phyloP scores from a whole-genome alignment of 1,140 invertebrate species.

The Matsumurasca onukii region DNA sequence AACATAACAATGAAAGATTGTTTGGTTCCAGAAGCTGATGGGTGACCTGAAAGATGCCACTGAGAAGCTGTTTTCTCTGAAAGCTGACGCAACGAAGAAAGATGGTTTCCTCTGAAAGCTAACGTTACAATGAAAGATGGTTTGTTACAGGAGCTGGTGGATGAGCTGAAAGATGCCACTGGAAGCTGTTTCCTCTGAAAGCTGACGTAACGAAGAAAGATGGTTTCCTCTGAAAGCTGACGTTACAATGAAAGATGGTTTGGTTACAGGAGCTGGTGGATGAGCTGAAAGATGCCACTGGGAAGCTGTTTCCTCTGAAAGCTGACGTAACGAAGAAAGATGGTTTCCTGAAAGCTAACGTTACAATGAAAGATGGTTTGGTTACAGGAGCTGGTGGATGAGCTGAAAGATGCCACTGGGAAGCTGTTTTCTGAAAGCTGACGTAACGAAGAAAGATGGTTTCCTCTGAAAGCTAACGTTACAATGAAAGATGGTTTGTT shows the following conservation, averaged over 20 bases:
- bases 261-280: conserved; percentile 47
- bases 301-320: conserved; percentile 46
- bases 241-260: conserved; percentile 61
- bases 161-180: conserved; percentile 33
- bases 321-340: conserved; percentile 66
- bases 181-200: too few species aligned
- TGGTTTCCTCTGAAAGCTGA: conserved; percentile 65
- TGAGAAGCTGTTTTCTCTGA: conserved; percentile 46
- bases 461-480: too few species aligned
- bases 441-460: too few species aligned
- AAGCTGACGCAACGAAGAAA: conserved; percentile 65
- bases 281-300: conserved; percentile 38
- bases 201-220: too few species aligned
- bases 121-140: too few species aligned
- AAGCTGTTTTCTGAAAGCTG: conserved; percentile 52
- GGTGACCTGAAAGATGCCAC: conserved; percentile 35
- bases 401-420: conserved; percentile 41
- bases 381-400: conserved; percentile 36
- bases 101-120: too few species aligned
- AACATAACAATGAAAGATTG: conserved; percentile 66
- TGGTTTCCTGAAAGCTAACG: too few species aligned
- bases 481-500: too few species aligned
- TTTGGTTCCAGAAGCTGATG: conserved; percentile 48
- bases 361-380: conserved; percentile 66
- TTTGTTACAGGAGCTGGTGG: conserved; percentile 34